Evolutionary conservation across 2,797 vertebrate genomes (phyloP).

Genomic region (Ctenochaetus hawaiiensis): DNA sequence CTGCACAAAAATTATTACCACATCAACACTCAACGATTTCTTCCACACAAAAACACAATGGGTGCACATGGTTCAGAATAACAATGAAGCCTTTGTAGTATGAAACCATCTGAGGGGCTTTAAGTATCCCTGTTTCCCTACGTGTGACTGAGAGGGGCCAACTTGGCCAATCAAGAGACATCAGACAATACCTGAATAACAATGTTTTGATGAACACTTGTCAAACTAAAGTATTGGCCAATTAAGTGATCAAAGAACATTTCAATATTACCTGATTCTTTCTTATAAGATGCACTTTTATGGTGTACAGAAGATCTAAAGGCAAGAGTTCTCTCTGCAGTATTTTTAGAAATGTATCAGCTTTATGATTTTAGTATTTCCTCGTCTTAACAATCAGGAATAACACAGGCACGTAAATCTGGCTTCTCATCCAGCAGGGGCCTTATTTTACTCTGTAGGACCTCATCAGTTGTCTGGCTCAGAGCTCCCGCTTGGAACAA

Average conservation of each 20-base stretch:
- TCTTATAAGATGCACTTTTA: not conserved
- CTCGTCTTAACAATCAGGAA: slow-evolving; percentile 22
- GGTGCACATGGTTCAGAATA: slow-evolving; percentile 47
- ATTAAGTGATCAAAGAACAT: not conserved
- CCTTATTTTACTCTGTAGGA: slow-evolving; percentile 39
- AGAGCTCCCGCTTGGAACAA: slow-evolving; percentile 43
- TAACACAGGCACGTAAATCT: slow-evolving; percentile 15
- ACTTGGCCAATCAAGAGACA: slow-evolving; percentile 11
- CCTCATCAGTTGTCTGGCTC: slow-evolving; percentile 49
- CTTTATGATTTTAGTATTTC: not conserved
- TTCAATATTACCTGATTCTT: not conserved
- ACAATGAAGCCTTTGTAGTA: slow-evolving; percentile 43
- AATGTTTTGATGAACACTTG: not conserved
- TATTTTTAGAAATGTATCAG: slow-evolving; percentile 4
- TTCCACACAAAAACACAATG: slow-evolving; percentile 36
- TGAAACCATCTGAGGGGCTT: slow-evolving; percentile 37
- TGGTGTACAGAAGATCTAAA: not conserved
- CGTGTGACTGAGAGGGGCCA: slow-evolving; percentile 14
- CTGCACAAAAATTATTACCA: slow-evolving; percentile 55
- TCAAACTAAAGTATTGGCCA: not conserved
- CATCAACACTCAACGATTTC: slow-evolving; percentile 44
- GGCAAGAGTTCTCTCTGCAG: not conserved
- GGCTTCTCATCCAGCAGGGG: slow-evolving; percentile 8
- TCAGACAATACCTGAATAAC: slow-evolving; percentile 17
- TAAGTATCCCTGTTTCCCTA: slow-evolving; percentile 21